Evolutionary conservation across 2,113 vertebrate species (phyloP).

Genomic region (Passerina amoena): DNA sequence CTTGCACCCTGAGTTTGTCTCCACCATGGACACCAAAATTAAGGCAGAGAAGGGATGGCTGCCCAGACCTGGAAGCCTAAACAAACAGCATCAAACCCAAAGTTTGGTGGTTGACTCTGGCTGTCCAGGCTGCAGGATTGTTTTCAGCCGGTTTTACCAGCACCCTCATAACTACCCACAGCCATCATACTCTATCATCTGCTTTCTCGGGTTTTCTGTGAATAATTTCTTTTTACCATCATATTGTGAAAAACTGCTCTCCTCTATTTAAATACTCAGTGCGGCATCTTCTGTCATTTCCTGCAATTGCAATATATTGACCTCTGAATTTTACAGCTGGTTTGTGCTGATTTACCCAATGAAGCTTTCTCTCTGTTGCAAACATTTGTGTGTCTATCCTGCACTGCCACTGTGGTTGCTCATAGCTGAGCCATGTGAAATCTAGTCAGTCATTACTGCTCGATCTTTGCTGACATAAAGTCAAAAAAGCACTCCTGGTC

Average conservation of each 20-base stretch:
- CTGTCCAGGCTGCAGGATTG: background rate
- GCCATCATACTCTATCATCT: background rate
- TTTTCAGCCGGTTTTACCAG: background rate
- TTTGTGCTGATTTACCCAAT: background rate
- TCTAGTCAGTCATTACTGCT: background rate
- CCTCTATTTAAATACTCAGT: background rate
- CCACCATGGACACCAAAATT: rapidly evolving
- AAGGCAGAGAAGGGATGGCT: background rate
- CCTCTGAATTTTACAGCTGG: background rate
- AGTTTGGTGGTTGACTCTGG: background rate
- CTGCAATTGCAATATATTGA: background rate
- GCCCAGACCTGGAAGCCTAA: background rate
- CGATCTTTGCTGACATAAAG: rapidly evolving
- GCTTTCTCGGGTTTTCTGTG: background rate
- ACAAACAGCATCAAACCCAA: background rate
- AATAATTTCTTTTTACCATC: background rate
- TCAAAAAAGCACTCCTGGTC: rapidly evolving
- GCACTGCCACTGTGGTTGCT: background rate
- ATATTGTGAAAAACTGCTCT: background rate
- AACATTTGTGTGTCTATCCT: too few relatives aligned
- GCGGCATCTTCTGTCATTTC: background rate
- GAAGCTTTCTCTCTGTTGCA: background rate
- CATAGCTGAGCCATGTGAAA: background rate
- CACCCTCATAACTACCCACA: background rate
- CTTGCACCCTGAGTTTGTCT: rapidly evolving